A percentile compares a stretch with the other conserved stretches of the same genome.
Evolutionary conservation across 2,113 vertebrate genomes (phyloP).

Genomic region (Australoheros scitulus): DNA sequence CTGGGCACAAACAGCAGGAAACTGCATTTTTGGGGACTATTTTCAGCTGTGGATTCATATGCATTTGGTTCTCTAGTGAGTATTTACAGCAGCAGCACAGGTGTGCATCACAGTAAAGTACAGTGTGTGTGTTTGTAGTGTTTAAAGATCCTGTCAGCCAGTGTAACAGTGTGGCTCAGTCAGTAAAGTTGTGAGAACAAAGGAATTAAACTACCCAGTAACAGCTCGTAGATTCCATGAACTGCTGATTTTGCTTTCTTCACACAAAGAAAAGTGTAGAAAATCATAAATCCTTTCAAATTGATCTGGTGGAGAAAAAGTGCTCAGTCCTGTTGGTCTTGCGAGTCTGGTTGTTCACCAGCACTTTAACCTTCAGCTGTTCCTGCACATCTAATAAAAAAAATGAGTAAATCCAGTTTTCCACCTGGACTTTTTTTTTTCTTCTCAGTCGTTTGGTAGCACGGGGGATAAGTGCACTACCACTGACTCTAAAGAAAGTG

Average conservation of each 20-base stretch:
- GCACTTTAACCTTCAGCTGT: not conserved
- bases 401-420: not conserved
- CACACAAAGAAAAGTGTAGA: not conserved
- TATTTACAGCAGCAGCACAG: not conserved
- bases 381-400: not conserved
- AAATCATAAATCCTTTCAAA: not conserved
- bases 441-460: not conserved
- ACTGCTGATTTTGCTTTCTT: not conserved
- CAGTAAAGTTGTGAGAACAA: not conserved
- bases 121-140: not conserved
- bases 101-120: not conserved
- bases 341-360: not conserved
- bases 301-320: not conserved
- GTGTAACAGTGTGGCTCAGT: not conserved
- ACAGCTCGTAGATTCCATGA: not conserved
- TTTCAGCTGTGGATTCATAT: not conserved
- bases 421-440: not conserved
- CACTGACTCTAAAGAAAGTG: not conserved
- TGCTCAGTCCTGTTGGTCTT: not conserved
- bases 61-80: not conserved
- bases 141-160: not conserved
- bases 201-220: not conserved
- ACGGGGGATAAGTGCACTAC: not conserved
- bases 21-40: not conserved
- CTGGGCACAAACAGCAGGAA: slow-evolving; percentile 1